Evolutionary conservation across 2,113 vertebrate species (phyloP).

Genomic region (Platichthys flesus): DNA sequence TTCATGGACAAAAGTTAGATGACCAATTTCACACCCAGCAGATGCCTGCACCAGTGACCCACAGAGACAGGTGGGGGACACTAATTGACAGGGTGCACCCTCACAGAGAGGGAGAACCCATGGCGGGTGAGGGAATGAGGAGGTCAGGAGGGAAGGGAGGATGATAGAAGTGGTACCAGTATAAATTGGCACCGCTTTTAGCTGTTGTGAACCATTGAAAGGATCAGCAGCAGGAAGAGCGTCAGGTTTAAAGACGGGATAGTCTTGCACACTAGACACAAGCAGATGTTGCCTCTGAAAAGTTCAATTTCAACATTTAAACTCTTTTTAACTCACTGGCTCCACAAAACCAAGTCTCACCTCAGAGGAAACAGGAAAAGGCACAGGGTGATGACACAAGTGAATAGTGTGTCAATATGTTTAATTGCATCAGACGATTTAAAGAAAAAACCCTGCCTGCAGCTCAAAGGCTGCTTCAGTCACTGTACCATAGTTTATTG

Average conservation of each 20-base stretch:
- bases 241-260: slow-evolving; percentile 4
- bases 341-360: background rate
- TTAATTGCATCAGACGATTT: slow-evolving; percentile 29
- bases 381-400: slow-evolving; percentile 14
- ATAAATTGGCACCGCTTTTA: slow-evolving; percentile 8
- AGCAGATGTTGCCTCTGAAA: too few relatives aligned
- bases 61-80: slow-evolving; percentile 76
- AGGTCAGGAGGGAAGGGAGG: background rate
- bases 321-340: too few relatives aligned
- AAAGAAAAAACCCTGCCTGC: slow-evolving; percentile 40
- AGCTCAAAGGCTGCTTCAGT: slow-evolving; percentile 34
- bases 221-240: background rate
- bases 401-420: slow-evolving; percentile 47
- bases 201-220: slow-evolving; percentile 13
- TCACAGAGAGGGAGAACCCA: slow-evolving; percentile 44
- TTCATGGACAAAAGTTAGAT: slow-evolving; percentile 77
- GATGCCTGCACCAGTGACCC: slow-evolving; percentile 75
- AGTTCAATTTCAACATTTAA: too few relatives aligned
- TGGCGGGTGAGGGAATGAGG: slow-evolving; percentile 36
- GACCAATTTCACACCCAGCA: slow-evolving; percentile 77
- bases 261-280: too few relatives aligned
- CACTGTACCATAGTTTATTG: slow-evolving; percentile 35
- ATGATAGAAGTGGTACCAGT: slow-evolving; percentile 9
- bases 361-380: slow-evolving; percentile 12
- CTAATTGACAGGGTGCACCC: slow-evolving; percentile 75